A percentile compares a stretch with the other conserved stretches of the same genome.
These are phyloP conservation scores for Nomada ferruginata DNA, from an alignment of 2,888 invertebrate species.

Conservation along the genomic window DNA sequence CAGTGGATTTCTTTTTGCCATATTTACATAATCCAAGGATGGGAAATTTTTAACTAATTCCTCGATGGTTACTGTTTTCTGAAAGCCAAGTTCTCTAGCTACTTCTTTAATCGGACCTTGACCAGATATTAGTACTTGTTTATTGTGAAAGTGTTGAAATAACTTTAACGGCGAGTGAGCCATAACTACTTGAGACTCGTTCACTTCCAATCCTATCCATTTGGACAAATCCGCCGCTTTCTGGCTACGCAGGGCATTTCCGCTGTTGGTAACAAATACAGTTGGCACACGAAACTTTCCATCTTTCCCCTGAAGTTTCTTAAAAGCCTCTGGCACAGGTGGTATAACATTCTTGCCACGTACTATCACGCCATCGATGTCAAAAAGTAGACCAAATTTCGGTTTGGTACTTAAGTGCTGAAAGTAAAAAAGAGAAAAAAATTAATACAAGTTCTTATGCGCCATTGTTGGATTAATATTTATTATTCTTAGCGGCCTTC, in stretches of 20 bases:
- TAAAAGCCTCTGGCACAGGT: constrained; percentile 86
- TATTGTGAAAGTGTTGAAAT: constrained; percentile 87
- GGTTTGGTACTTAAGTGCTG: constrained; percentile 79
- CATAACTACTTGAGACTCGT: constrained; percentile 87
- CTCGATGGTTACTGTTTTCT: constrained; percentile 86
- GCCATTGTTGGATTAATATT: not conserved
- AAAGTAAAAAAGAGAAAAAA: constrained; percentile 52
- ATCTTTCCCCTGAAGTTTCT: constrained; percentile 84
- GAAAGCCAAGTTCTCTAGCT: constrained; percentile 86
- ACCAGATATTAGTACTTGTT: constrained; percentile 87
- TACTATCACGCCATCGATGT: constrained; percentile 89
- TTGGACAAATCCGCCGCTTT: constrained; percentile 87
- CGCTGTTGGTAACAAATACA: constrained; percentile 88
- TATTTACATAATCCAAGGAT: constrained; percentile 86
- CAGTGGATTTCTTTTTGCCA: constrained; percentile 77
- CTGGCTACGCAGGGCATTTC: constrained; percentile 86
- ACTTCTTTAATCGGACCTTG: constrained; percentile 86
- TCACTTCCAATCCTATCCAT: constrained; percentile 86
- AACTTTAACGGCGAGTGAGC: constrained; percentile 88
- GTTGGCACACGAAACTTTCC: constrained; percentile 87
- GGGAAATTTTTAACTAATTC: constrained; percentile 86
- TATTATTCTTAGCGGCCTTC: not conserved
- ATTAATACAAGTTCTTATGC: not conserved
- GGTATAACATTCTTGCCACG: constrained; percentile 87
- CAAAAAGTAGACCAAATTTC: constrained; percentile 88